A percentile compares a stretch with the other conserved stretches of the same genome.
These are phyloP conservation scores for Delia radicum DNA, from an alignment of 1,140 invertebrate species.

Conservation along the genomic window DNA sequence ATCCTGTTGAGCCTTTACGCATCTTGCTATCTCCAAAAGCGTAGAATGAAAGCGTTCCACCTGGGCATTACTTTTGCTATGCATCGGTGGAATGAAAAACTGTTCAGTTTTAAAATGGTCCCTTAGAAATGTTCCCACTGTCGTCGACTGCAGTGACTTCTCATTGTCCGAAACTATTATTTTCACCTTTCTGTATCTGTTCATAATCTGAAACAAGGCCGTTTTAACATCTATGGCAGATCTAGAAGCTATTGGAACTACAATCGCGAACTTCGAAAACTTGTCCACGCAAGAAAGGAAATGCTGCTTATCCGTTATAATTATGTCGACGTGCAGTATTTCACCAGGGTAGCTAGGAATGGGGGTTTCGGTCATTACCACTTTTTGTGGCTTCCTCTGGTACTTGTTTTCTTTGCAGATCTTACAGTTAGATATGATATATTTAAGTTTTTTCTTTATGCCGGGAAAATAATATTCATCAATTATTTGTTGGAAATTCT, in stretches of 20 bases:
- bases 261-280: neutral
- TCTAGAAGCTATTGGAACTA: neutral
- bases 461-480: neutral
- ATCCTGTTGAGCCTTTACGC: too few species aligned
- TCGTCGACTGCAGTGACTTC: neutral
- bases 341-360: neutral
- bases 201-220: neutral
- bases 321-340: neutral
- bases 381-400: neutral
- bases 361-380: neutral
- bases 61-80: too few species aligned
- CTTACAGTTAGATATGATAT: conserved; percentile 1
- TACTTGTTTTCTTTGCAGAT: conserved; percentile 1
- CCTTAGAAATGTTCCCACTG: too few species aligned
- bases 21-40: too few species aligned
- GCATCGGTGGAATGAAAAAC: too few species aligned
- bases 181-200: too few species aligned
- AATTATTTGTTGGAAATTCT: conserved; percentile 18
- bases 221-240: neutral
- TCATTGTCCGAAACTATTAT: neutral
- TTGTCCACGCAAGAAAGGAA: neutral
- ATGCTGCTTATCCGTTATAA: neutral
- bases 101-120: too few species aligned
- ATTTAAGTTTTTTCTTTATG: neutral
- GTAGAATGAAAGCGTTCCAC: too few species aligned